These are phyloP conservation scores for Lipotes vexillifer DNA, from an alignment of 2,113 vertebrate species.

Conservation along the genomic window DNA sequence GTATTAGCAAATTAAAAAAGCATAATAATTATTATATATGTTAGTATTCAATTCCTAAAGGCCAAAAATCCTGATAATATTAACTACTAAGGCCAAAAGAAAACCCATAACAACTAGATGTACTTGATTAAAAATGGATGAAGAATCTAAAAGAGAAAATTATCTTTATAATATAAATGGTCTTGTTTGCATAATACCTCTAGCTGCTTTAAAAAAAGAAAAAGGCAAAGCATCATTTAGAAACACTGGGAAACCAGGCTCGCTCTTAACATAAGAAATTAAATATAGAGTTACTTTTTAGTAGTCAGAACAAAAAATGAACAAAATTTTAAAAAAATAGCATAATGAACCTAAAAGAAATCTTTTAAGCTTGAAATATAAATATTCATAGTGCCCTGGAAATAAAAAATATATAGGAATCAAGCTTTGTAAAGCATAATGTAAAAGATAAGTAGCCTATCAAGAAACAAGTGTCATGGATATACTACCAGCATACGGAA, in stretches of 20 bases:
- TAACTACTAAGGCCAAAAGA: not conserved
- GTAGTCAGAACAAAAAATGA: slow-evolving; percentile 25
- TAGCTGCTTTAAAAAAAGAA: not conserved
- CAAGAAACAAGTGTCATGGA: not conserved
- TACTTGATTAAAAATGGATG: slow-evolving; percentile 46
- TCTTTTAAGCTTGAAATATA: not conserved
- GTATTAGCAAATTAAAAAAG: slow-evolving; percentile 59
- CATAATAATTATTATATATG: not conserved
- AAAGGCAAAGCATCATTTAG: slow-evolving; percentile 55
- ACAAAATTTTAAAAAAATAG: slow-evolving; percentile 21
- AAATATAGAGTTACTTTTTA: slow-evolving; percentile 33
- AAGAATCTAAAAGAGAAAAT: slow-evolving; percentile 42
- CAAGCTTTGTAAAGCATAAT: not conserved
- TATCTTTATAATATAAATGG: not conserved
- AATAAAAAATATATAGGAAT: not conserved
- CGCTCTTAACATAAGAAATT: slow-evolving; percentile 55
- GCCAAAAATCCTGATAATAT: slow-evolving; percentile 19
- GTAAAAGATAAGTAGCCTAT: not conserved
- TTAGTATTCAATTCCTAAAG: slow-evolving; percentile 13
- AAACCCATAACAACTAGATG: slow-evolving; percentile 4
- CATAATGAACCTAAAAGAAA: slow-evolving; percentile 28
- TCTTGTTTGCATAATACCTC: not conserved
- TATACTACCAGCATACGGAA: not conserved
- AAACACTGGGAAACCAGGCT: not conserved
- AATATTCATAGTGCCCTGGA: not conserved